Percentiles rank a stretch among this genome's conserved stretches.
Evolutionary conservation across 2,113 vertebrate species (phyloP).

Genomic region (Peucedramus taeniatus): DNA sequence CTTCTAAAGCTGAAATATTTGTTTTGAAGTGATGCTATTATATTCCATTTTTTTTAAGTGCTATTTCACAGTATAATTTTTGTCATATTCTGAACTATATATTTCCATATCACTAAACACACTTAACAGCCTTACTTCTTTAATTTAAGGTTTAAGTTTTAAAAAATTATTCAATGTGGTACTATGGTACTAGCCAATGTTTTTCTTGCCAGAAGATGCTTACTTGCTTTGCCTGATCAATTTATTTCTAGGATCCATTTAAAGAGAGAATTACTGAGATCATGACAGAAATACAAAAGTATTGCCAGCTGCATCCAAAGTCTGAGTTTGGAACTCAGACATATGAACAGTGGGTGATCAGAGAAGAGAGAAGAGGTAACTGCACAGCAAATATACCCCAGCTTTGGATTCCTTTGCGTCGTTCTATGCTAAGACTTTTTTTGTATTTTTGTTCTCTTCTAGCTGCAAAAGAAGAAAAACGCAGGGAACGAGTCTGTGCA

Average conservation of each 20-base stretch:
- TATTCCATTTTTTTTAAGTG: background rate
- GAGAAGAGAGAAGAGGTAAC: slow-evolving; percentile 84
- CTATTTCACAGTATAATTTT: background rate
- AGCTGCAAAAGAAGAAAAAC: slow-evolving; percentile 87
- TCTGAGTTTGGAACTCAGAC: slow-evolving; percentile 87
- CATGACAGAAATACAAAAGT: slow-evolving; percentile 85
- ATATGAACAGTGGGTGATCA: slow-evolving; percentile 92
- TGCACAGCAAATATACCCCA: background rate
- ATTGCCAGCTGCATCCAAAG: slow-evolving; percentile 75
- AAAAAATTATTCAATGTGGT: background rate
- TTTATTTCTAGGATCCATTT: slow-evolving; percentile 87
- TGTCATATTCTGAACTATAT: background rate
- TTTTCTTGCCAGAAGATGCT: background rate
- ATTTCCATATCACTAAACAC: background rate
- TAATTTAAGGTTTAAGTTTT: background rate
- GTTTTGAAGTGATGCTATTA: background rate
- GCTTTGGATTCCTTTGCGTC: background rate
- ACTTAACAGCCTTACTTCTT: background rate
- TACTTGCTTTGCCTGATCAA: background rate
- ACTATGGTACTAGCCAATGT: background rate
- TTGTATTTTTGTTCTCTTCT: background rate
- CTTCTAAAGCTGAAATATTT: background rate
- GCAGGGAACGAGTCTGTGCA: slow-evolving; percentile 84
- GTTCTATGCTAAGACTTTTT: background rate
- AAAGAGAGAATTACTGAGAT: slow-evolving; percentile 85